Evolutionary conservation across 1,140 invertebrate species (phyloP), one percentile per base, ranked within the genome.

Genomic region (Drosophila sucinea): DNA sequence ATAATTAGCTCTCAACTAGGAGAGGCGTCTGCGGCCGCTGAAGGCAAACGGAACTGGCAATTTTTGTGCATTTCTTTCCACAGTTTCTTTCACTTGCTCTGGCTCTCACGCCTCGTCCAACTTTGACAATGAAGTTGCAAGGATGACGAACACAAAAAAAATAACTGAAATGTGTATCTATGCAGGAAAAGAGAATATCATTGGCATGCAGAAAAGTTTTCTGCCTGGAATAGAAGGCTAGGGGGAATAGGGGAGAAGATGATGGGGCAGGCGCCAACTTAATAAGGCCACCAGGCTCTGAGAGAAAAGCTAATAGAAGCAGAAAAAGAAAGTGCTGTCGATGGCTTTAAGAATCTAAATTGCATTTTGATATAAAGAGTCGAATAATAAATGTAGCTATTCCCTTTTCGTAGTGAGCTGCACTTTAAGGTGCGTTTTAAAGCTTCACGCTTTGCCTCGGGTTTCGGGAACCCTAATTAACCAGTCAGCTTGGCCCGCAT

Each of bases 121-220:
- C 79, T 87, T 86, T 86, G 79, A 86, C 83, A 86, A 86, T 87
- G 76, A 66, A 89, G 84, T 77, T 87, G 83, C 83, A 86, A 79
- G 67, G 77, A 68, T 84, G 82, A 87, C 60, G 83, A 70, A 44
- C 68, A 71, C 33, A 78, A 68, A 60, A 68, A 33, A 60, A 62
- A 62, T 7, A 66, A 66, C 30, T 10, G 29, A 27, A 67, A 70
- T 51, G 5, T 47, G 23, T 47, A 47, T 47, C 44, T 47, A 25
- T 47, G 44, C 23, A 10, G 44, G 23, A 72, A 55, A 65, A 80
- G 66, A 80, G 68, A 68, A 67, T 64, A 70, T 68, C 69, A 75
- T 79, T 82, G 83, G 83, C 72, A 87, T 79, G 77, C 83, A 73
- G 35, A 56, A 89, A 89, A 87, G 77, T 83, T 86, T 79, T 79